Percentiles rank a stretch among this genome's conserved stretches.
phyloP scores from a whole-genome alignment of 1,140 invertebrate species.

The Goniozus legneri region DNA sequence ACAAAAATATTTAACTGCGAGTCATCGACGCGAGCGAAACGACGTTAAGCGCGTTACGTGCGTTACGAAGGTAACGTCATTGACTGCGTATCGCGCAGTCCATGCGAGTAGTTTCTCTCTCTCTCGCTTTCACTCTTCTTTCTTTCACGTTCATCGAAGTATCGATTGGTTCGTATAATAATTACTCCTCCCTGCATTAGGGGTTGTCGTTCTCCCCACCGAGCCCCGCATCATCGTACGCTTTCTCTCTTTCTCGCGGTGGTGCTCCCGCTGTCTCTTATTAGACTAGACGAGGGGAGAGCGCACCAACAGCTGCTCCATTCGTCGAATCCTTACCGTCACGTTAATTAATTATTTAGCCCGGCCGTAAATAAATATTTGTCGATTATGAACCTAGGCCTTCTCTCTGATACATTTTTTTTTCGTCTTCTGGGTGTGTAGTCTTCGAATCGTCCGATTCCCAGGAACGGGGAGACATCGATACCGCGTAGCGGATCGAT shows the following conservation, averaged over 20 bases:
- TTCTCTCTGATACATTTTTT: too few relatives aligned
- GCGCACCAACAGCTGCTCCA: conserved; percentile 19
- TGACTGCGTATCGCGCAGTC: too few relatives aligned
- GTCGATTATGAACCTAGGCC: conserved; percentile 6
- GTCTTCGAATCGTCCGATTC: conserved; percentile 13
- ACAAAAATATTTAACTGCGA: too few relatives aligned
- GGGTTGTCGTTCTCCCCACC: conserved; percentile 36
- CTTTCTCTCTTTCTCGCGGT: too few relatives aligned
- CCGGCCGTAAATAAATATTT: conserved; percentile 25
- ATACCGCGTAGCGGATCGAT: conserved; percentile 17
- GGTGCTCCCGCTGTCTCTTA: conserved; percentile 25
- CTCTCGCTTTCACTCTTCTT: too few relatives aligned
- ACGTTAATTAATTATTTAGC: conserved; percentile 31
- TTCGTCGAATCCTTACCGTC: conserved; percentile 20
- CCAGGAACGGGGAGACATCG: conserved; percentile 15
- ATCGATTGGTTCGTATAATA: conserved; percentile 50
- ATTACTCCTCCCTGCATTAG: conserved; percentile 45
- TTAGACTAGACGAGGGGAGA: conserved; percentile 21
- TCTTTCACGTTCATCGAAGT: conserved; percentile 38
- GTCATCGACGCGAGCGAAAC: too few relatives aligned
- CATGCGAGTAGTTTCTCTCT: too few relatives aligned
- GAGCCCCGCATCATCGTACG: too few relatives aligned
- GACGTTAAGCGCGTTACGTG: too few relatives aligned
- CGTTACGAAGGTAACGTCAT: too few relatives aligned
- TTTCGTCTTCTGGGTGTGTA: too few relatives aligned